Conservation (phyloP, 2,888 invertebrate genomes). For the Rhodophaea formosa region DNA sequence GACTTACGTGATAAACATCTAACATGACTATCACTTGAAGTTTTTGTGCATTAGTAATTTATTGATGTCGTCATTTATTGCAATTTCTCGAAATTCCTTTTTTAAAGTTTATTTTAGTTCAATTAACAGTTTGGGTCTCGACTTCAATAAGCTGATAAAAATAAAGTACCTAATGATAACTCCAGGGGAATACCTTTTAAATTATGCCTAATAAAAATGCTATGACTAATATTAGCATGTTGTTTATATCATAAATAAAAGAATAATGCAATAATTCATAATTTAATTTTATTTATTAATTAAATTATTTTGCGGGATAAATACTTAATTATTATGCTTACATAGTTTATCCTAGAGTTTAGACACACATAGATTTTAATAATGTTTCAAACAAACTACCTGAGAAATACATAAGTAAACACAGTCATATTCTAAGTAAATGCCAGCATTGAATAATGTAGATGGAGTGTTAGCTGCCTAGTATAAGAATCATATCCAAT, state of each 20-base stretch:
- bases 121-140: background rate
- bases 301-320: background rate
- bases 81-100: background rate
- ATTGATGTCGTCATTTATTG: background rate
- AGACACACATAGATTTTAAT: background rate
- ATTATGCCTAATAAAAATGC: background rate
- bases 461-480: too few species aligned
- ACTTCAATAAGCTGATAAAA: background rate
- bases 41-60: conserved; percentile 1
- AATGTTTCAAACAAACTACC: background rate
- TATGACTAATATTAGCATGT: background rate
- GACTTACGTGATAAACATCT: background rate
- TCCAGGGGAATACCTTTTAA: background rate
- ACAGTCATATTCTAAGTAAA: too few species aligned
- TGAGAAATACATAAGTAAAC: too few species aligned
- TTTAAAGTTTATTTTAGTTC: background rate
- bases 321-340: conserved; percentile 8
- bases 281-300: too few species aligned
- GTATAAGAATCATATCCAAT: too few species aligned
- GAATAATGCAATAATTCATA: too few species aligned
- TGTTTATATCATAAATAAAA: background rate
- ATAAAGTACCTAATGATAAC: background rate
- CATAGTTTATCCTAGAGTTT: background rate
- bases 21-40: background rate
- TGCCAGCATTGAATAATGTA: too few species aligned